Evolutionary conservation across 2,888 invertebrate species (phyloP).

Genomic region (Drosophila falleni): DNA sequence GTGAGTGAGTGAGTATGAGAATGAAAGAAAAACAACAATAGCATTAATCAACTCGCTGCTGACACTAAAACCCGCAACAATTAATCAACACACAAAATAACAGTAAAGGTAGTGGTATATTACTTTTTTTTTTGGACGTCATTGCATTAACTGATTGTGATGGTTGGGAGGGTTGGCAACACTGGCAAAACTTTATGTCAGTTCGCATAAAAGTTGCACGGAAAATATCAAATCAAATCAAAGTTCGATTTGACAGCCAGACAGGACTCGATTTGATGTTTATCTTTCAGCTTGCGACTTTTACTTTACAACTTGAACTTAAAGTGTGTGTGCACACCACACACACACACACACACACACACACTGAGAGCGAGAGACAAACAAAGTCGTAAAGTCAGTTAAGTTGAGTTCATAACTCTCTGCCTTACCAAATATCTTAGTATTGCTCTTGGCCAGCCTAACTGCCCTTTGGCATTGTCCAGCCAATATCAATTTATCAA

Average conservation of each 20-base stretch:
- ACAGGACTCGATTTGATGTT: conserved; percentile 51
- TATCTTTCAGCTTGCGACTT: conserved; percentile 46
- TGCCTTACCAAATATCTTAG: conserved; percentile 5
- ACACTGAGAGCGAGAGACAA: neutral
- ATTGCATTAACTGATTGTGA: conserved; percentile 75
- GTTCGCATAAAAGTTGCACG: conserved; percentile 72
- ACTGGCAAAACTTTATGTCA: conserved; percentile 62
- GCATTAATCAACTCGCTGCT: conserved; percentile 64
- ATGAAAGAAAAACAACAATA: conserved; percentile 36
- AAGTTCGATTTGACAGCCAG: conserved; percentile 78
- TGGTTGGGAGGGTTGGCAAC: conserved; percentile 11
- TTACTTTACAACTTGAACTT: conserved; percentile 63
- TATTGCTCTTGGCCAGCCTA: conserved; percentile 8
- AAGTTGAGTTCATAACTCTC: conserved; percentile 40
- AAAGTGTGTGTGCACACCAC: conserved; percentile 51
- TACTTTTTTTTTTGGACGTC: conserved; percentile 7
- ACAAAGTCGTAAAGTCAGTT: conserved; percentile 38
- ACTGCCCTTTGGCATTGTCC: conserved; percentile 33
- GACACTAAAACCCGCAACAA: conserved; percentile 63
- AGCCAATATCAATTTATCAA: conserved; percentile 77
- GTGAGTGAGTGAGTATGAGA: no score
- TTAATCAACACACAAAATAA: conserved; percentile 60
- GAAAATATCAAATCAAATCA: conserved; percentile 74
- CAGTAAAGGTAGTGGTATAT: neutral
- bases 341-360: conserved; percentile 12